Evolutionary conservation across 2,888 invertebrate genomes (phyloP).

Genomic region (Atherix ibis): DNA sequence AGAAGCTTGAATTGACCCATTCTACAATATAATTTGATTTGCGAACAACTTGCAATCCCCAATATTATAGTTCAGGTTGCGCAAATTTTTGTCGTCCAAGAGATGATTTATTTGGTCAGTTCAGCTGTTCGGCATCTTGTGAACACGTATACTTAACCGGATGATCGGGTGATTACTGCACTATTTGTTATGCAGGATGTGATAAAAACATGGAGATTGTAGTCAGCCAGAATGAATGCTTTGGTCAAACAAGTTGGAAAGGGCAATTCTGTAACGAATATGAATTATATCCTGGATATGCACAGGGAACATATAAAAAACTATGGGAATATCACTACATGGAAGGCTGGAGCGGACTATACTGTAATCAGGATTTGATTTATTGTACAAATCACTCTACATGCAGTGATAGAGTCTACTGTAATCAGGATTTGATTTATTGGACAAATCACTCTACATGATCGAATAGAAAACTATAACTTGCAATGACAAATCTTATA

Average conservation of each 20-base stretch:
- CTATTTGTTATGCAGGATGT: too few species aligned
- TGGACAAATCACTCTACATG: too few species aligned
- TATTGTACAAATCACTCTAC: conserved; percentile 96
- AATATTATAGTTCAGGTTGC: conserved; percentile 87
- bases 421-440: conserved; percentile 70
- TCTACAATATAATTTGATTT: conserved; percentile 65
- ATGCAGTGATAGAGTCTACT: conserved; percentile 67
- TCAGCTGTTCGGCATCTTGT: conserved; percentile 76
- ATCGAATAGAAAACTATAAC: conserved; percentile 62
- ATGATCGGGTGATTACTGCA: conserved; percentile 89
- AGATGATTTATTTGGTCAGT: conserved; percentile 87
- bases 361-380: conserved; percentile 97
- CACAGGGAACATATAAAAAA: conserved; percentile 80
- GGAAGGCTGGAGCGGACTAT: conserved; percentile 96
- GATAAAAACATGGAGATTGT: too few species aligned
- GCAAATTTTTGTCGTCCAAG: conserved; percentile 79
- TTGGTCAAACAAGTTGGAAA: conserved; percentile 83
- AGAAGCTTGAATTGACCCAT: conserved; percentile 55
- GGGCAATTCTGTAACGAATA: conserved; percentile 84
- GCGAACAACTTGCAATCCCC: conserved; percentile 71
- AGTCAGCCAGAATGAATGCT: too few species aligned
- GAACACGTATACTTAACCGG: conserved; percentile 79
- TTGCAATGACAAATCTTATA: conserved; percentile 68
- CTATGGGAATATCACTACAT: conserved; percentile 92
- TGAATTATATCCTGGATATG: conserved; percentile 84